phyloP scores from a whole-genome alignment of 2,797 vertebrate genomes.

The Anniella stebbinsi region DNA sequence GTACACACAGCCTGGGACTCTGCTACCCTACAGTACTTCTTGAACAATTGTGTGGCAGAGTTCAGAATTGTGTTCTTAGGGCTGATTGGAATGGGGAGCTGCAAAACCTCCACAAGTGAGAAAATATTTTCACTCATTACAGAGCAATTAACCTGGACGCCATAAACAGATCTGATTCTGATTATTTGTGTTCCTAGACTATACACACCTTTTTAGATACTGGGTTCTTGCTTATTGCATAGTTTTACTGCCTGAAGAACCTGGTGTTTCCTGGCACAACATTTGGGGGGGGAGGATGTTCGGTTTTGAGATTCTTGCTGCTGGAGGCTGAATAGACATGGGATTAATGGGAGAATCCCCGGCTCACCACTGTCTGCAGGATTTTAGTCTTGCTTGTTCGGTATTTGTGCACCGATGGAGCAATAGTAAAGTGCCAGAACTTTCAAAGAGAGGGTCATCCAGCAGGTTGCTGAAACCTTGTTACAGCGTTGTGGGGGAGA shows the following conservation, averaged over 20 bases:
- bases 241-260: background rate
- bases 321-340: background rate
- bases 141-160: background rate
- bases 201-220: background rate
- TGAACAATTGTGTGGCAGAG: background rate
- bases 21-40: background rate
- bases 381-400: background rate
- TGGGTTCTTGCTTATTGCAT: background rate
- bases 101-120: background rate
- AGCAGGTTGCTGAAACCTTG: constrained; percentile 25
- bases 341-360: background rate
- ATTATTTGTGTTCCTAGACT: background rate
- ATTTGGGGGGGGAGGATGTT: background rate
- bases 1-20: background rate
- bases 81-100: background rate
- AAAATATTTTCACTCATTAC: background rate
- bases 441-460: background rate
- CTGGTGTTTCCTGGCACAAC: background rate
- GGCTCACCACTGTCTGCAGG: background rate
- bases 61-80: background rate
- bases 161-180: no score
- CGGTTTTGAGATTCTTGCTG: background rate
- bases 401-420: background rate
- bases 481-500: constrained; percentile 1
- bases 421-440: background rate